Evolutionary conservation across 2,888 invertebrate species (phyloP), one percentile per base, ranked within the genome.

Genomic region (Fragum fragum): DNA sequence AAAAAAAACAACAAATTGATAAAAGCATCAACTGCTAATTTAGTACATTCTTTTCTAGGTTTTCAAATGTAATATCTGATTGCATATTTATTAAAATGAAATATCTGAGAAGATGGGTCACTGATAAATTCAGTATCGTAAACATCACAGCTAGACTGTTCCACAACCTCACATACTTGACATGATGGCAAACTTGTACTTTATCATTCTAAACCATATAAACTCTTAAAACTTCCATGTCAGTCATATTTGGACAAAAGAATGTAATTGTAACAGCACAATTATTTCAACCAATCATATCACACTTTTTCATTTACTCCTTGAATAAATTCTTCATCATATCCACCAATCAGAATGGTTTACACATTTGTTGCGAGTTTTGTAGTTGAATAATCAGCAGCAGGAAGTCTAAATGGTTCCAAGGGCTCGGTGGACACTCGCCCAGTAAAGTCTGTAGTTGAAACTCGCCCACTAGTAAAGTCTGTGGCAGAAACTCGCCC

Each of bases 351-450:
- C 70, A 85, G 36, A 85, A 39, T 69, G 69, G 28, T 53, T 85
- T 90, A 92, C 70, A 92, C 92, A 86, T 91, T 91, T 57, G 92
- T 92, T 21, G 92, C 92, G 77, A 92, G 88, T 84, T 91, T 91
- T 29, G 88, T 85, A 59, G 89, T 90, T 55, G 86, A 87, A 73
- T 88, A 80, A 78, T 91, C 89, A 72, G 91, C 86, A 70, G 89
- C 87, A 14, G 90, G 90, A 21, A 91, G 83, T 75, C 89, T 78
- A 57, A 87, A 87, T 21, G 88, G 87, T 66, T 88, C 87, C 53
- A 77, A 69, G 26, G 81, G 85, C 52, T 85, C 85, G 0, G 82
- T 82, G 18, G 85, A 85, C 42, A 82, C 61, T 32, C 85, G 79
- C 21, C 85, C 85, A 66, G 85, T 87, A 57, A 87, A 83, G 59